Percentiles rank a stretch among this genome's conserved stretches.
phyloP scores from a whole-genome alignment of 2,888 invertebrate species.

The Hipparchia semele region DNA sequence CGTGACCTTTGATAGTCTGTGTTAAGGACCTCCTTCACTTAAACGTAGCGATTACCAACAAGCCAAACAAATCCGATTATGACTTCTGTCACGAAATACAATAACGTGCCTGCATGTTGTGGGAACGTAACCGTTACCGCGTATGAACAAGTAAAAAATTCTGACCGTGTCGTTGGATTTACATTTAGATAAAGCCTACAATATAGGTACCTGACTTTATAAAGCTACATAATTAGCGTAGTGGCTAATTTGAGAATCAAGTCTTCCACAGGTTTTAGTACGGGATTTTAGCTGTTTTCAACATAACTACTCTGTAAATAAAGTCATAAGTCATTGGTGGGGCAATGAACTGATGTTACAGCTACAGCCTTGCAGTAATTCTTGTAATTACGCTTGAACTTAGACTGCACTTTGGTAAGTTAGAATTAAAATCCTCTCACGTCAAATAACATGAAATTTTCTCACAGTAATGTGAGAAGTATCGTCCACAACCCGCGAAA shows the following conservation, averaged over 20 bases:
- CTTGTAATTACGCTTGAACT: slow-evolving; percentile 26
- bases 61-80: slow-evolving; percentile 36
- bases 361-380: slow-evolving; percentile 18
- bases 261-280: slow-evolving; percentile 4
- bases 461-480: slow-evolving; percentile 53
- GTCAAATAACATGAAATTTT: slow-evolving; percentile 45
- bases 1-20: slow-evolving; percentile 11
- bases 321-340: slow-evolving; percentile 27
- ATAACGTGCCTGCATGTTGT: slow-evolving; percentile 40
- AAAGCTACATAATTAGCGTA: slow-evolving; percentile 31
- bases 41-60: slow-evolving; percentile 15
- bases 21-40: slow-evolving; percentile 20
- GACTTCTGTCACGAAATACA: slow-evolving; percentile 44
- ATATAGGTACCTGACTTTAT: slow-evolving; percentile 24
- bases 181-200: slow-evolving; percentile 42
- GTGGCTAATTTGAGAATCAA: slow-evolving; percentile 7
- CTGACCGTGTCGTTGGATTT: slow-evolving; percentile 41
- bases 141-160: slow-evolving; percentile 38
- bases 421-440: slow-evolving; percentile 39
- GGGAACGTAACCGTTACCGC: slow-evolving; percentile 39
- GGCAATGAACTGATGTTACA: slow-evolving; percentile 26
- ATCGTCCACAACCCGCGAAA: slow-evolving; percentile 44
- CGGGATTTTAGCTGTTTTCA: slow-evolving; percentile 13
- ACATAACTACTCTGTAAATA: slow-evolving; percentile 15
- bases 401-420: slow-evolving; percentile 34